Evolutionary conservation across 92 coral and sea anemone species (phyloP).

Genomic region (Muricea muricata): DNA sequence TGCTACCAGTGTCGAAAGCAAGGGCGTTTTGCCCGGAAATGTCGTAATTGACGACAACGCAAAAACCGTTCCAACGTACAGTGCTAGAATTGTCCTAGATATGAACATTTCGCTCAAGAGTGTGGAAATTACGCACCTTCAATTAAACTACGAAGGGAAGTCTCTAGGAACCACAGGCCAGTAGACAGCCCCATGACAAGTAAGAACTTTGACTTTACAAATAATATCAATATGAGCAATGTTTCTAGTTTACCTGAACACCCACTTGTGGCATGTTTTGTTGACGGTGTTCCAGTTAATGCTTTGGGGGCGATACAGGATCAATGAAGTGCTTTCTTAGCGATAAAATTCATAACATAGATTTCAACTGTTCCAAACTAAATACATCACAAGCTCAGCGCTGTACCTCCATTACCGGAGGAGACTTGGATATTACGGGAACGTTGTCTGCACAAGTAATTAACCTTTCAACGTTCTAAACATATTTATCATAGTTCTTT

Average conservation of each 20-base stretch:
- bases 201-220: not conserved
- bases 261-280: conserved; percentile 35
- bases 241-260: not conserved
- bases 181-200: conserved; percentile 28
- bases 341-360: not conserved
- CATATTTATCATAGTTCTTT: not conserved
- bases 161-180: conserved; percentile 29
- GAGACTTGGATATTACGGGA: not conserved
- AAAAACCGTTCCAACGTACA: conserved; percentile 7
- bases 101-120: conserved; percentile 12
- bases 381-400: not conserved
- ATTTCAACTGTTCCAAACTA: not conserved
- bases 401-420: conserved; percentile 25
- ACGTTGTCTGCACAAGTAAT: not conserved
- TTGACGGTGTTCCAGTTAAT: conserved; percentile 48
- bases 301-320: conserved; percentile 61
- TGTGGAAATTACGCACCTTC: not conserved
- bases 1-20: not conserved
- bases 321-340: conserved; percentile 53
- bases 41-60: conserved; percentile 15
- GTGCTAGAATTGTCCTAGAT: not conserved
- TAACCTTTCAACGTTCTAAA: not conserved
- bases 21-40: not conserved
- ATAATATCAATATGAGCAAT: not conserved
- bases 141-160: conserved; percentile 21